Evolutionary conservation across 2,113 vertebrate genomes (phyloP).

Genomic region (Neodon shergylaensis): DNA sequence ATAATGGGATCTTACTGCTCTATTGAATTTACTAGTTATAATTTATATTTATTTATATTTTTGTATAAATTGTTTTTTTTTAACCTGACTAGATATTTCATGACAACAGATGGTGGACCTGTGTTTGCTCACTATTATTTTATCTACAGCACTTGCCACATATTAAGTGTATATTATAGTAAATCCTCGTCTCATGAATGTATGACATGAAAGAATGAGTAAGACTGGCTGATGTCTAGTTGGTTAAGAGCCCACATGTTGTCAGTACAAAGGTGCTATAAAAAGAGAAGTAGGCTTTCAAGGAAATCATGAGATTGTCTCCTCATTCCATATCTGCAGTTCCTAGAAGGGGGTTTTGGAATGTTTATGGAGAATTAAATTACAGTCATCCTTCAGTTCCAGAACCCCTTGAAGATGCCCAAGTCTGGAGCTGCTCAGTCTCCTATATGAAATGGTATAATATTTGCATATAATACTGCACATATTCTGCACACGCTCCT

Average conservation of each 20-base stretch:
- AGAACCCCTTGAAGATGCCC: background rate
- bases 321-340: background rate
- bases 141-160: background rate
- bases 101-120: background rate
- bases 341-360: constrained; percentile 30
- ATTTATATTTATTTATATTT: constrained; percentile 10
- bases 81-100: background rate
- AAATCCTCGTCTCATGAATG: constrained; percentile 41
- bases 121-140: background rate
- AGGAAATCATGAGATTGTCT: background rate
- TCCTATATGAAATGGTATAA: background rate
- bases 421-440: background rate
- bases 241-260: background rate
- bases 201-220: background rate
- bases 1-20: background rate
- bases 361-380: background rate
- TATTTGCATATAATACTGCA: background rate
- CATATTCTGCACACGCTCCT: background rate
- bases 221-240: background rate
- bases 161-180: background rate
- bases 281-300: background rate
- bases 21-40: background rate
- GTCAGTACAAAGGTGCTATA: background rate
- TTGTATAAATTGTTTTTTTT: background rate
- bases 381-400: background rate